These are phyloP conservation scores for Aphelinus atriplicis DNA, from an alignment of 1,140 invertebrate genomes.

Conservation along the genomic window DNA sequence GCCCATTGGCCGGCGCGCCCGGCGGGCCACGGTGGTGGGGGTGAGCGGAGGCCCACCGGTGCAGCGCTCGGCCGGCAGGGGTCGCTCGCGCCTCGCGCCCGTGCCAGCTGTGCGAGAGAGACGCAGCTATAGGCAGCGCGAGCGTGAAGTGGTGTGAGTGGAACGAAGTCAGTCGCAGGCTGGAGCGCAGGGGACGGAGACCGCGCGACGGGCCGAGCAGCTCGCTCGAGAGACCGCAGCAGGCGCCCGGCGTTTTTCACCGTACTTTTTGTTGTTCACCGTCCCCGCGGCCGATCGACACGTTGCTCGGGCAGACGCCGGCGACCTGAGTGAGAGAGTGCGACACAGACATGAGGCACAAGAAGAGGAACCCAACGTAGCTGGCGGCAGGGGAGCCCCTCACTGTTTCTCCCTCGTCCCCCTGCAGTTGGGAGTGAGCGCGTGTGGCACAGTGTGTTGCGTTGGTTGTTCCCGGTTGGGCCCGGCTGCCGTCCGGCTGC, in stretches of 20 bases:
- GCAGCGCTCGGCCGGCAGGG: constrained; percentile 58
- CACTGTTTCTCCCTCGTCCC: neutral
- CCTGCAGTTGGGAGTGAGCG: neutral
- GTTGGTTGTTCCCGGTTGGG: too few species aligned
- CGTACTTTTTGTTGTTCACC: too few species aligned
- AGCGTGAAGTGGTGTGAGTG: constrained; percentile 65
- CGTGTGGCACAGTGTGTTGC: constrained; percentile 28
- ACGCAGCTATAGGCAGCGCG: constrained; percentile 42
- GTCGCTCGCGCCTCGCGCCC: constrained; percentile 42
- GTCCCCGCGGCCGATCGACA: too few species aligned
- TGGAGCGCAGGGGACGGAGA: constrained; percentile 66
- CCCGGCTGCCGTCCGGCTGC: too few species aligned
- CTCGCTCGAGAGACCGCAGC: too few species aligned
- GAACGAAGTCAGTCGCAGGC: constrained; percentile 65
- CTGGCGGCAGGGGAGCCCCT: neutral
- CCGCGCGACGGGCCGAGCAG: constrained; percentile 33
- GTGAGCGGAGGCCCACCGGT: constrained; percentile 56
- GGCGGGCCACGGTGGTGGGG: constrained; percentile 28
- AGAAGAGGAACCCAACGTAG: constrained; percentile 19
- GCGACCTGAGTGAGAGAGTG: too few species aligned
- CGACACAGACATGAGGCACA: constrained; percentile 23
- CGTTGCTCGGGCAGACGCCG: too few species aligned
- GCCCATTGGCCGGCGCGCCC: constrained; percentile 40
- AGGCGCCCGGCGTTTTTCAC: too few species aligned
- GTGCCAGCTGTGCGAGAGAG: constrained; percentile 40